phyloP scores from a whole-genome alignment of 2,113 vertebrate genomes.

The Zingel zingel region DNA sequence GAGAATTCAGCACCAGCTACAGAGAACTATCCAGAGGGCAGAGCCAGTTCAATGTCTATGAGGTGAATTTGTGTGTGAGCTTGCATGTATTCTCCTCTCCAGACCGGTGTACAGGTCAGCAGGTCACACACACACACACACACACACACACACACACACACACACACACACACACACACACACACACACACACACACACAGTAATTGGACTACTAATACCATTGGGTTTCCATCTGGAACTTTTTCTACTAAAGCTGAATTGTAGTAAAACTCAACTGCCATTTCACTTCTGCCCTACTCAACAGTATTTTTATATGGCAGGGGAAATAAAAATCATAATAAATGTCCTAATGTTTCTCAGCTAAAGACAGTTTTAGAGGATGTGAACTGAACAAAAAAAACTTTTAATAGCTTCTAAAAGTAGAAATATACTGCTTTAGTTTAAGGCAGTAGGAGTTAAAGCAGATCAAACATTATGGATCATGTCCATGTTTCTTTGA shows the following conservation, averaged over 20 bases:
- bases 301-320: background rate
- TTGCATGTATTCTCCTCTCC: background rate
- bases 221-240: background rate
- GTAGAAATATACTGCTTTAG: background rate
- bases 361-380: background rate
- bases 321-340: background rate
- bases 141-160: background rate
- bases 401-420: background rate
- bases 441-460: background rate
- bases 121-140: background rate
- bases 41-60: conserved; percentile 97
- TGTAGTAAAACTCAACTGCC: background rate
- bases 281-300: background rate
- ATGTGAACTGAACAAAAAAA: background rate
- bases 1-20: conserved; percentile 98
- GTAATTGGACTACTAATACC: background rate
- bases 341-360: background rate
- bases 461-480: background rate
- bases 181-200: background rate
- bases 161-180: background rate
- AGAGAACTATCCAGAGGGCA: conserved; percentile 95
- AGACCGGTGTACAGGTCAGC: background rate
- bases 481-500: background rate
- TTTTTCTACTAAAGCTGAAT: background rate
- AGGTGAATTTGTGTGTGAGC: conserved; percentile 84